These are phyloP conservation scores for Ifrita kowaldi DNA, from an alignment of 2,113 vertebrate species.

Conservation along the genomic window DNA sequence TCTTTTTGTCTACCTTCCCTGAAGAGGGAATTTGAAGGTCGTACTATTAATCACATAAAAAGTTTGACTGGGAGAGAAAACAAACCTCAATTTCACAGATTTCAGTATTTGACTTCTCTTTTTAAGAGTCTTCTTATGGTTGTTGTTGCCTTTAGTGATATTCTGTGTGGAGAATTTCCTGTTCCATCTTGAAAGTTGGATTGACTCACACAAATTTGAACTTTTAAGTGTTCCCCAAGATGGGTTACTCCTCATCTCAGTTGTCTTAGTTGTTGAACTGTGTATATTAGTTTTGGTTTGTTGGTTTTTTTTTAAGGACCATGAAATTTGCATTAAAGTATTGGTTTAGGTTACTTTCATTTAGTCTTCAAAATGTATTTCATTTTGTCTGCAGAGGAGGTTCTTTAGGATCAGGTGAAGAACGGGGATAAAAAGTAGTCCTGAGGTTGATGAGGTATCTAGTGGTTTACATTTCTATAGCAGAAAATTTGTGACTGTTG, in stretches of 20 bases:
- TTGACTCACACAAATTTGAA: constrained; percentile 24
- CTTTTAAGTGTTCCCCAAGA: constrained; percentile 6
- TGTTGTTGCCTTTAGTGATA: background rate
- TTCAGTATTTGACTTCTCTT: background rate
- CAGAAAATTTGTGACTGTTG: constrained; percentile 52
- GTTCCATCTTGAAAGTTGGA: constrained; percentile 17
- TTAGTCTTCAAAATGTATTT: constrained; percentile 48
- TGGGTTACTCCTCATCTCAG: background rate
- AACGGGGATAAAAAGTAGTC: constrained; percentile 3
- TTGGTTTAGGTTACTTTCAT: constrained; percentile 12
- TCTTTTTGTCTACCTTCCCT: background rate
- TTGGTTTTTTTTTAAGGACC: background rate
- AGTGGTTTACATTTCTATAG: constrained; percentile 34
- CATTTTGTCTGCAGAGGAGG: constrained; percentile 22
- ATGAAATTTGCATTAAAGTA: background rate
- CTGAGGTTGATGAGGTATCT: constrained; percentile 47
- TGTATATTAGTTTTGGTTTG: background rate
- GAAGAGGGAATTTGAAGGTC: background rate
- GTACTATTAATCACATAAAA: background rate
- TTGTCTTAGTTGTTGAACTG: background rate
- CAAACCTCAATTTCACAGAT: background rate
- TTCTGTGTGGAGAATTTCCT: constrained; percentile 5
- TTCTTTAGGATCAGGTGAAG: constrained; percentile 38
- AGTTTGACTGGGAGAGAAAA: background rate
- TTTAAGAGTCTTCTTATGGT: background rate